Percentiles rank a stretch among this genome's conserved stretches.
These are phyloP conservation scores for Pseudopodoces humilis DNA, from an alignment of 2,113 vertebrate species.

Conservation along the genomic window DNA sequence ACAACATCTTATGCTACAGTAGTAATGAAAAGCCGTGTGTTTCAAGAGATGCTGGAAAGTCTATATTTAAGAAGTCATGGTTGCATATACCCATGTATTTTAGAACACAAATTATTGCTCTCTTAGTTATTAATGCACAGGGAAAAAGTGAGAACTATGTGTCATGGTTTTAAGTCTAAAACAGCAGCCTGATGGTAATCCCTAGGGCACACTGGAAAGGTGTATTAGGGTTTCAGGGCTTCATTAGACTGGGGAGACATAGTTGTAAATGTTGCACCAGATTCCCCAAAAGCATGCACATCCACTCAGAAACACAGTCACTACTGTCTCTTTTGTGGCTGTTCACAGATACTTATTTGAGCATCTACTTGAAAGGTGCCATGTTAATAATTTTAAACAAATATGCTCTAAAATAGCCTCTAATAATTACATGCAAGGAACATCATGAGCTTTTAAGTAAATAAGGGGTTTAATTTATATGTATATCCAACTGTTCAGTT, in stretches of 20 bases:
- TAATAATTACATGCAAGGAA: background rate
- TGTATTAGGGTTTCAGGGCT: background rate
- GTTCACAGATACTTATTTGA: background rate
- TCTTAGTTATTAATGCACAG: background rate
- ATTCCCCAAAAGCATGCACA: background rate
- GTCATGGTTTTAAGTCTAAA: background rate
- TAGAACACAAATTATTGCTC: background rate
- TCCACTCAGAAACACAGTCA: background rate
- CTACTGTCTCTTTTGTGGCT: background rate
- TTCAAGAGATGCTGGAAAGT: background rate
- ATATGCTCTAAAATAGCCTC: background rate
- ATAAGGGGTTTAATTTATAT: background rate
- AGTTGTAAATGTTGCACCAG: background rate
- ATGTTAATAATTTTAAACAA: background rate
- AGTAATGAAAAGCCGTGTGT: background rate
- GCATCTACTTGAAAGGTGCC: background rate
- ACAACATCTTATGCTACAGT: background rate
- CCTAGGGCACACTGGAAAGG: background rate
- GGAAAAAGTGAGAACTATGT: background rate
- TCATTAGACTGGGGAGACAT: background rate
- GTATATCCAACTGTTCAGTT: background rate
- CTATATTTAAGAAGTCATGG: background rate
- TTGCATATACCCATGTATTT: background rate
- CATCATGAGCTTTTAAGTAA: background rate
- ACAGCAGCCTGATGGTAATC: background rate